These are phyloP conservation scores for Heliconius sara DNA, from an alignment of 2,888 invertebrate species.

Conservation along the genomic window DNA sequence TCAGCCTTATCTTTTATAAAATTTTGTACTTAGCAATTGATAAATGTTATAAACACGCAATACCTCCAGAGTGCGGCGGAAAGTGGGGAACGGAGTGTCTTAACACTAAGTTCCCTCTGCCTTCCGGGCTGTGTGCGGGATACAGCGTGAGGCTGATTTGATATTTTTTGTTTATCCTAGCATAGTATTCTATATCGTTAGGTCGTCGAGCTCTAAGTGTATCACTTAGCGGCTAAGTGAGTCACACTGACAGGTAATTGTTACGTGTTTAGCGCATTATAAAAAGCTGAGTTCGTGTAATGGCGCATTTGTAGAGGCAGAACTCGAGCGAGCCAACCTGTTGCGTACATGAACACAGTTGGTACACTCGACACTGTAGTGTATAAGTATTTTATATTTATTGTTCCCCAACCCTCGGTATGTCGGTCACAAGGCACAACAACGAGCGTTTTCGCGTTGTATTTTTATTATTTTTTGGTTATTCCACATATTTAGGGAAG, in stretches of 20 bases:
- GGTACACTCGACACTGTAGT: too few species aligned
- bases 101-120: too few species aligned
- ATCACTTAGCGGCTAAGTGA: constrained; percentile 7
- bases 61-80: too few species aligned
- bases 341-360: constrained; percentile 14
- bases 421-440: background rate
- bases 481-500: background rate
- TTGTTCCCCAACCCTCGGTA: too few species aligned
- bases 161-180: background rate
- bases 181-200: background rate
- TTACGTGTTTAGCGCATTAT: constrained; percentile 20
- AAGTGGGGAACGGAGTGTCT: too few species aligned
- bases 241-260: constrained; percentile 17
- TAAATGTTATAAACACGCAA: too few species aligned
- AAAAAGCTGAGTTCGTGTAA: constrained; percentile 22
- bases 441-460: background rate
- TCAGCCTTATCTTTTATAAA: background rate
- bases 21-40: too few species aligned
- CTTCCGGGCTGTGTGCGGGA: too few species aligned
- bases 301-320: constrained; percentile 14
- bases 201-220: background rate
- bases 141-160: too few species aligned
- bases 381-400: too few species aligned
- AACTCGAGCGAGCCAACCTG: constrained; percentile 19
- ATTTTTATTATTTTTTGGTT: background rate